Conservation (phyloP, 2,888 invertebrate species). For the Elgonia sp. region DNA sequence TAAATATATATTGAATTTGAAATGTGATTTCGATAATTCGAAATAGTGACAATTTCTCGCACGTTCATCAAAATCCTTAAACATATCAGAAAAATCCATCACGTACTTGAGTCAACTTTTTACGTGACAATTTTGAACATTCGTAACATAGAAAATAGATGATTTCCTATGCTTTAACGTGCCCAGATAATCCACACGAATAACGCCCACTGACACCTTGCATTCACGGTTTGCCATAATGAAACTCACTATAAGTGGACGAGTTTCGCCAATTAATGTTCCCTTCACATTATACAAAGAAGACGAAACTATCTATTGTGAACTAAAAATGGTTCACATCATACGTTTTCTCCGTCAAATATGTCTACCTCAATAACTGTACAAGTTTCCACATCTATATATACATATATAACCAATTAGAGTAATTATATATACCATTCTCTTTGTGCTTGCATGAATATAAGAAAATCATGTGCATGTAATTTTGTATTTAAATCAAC, state of each 20-base stretch:
- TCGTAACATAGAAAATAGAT: conserved; percentile 35
- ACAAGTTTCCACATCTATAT: neutral
- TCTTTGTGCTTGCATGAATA: too few species aligned
- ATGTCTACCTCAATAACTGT: neutral
- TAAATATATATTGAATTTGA: neutral
- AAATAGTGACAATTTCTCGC: conserved; percentile 44
- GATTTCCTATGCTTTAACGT: conserved; percentile 19
- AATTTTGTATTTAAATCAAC: too few species aligned
- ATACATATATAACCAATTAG: too few species aligned
- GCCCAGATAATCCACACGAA: conserved; percentile 27
- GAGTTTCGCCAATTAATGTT: conserved; percentile 49
- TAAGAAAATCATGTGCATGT: too few species aligned
- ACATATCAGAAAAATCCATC: conserved; percentile 54
- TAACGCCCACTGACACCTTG: conserved; percentile 25
- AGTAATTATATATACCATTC: neutral
- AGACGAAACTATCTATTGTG: conserved; percentile 37
- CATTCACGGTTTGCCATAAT: conserved; percentile 17
- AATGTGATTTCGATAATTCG: conserved; percentile 22
- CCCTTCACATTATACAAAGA: conserved; percentile 25
- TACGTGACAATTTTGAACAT: conserved; percentile 61
- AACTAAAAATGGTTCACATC: conserved; percentile 27
- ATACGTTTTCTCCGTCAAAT: conserved; percentile 7
- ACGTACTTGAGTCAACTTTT: conserved; percentile 59
- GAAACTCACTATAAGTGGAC: conserved; percentile 43
- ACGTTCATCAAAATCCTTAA: conserved; percentile 40